A percentile compares a stretch with the other conserved stretches of the same genome.
Evolutionary conservation across 2,113 vertebrate genomes (phyloP).

Genomic region (Dermatemys mawii): DNA sequence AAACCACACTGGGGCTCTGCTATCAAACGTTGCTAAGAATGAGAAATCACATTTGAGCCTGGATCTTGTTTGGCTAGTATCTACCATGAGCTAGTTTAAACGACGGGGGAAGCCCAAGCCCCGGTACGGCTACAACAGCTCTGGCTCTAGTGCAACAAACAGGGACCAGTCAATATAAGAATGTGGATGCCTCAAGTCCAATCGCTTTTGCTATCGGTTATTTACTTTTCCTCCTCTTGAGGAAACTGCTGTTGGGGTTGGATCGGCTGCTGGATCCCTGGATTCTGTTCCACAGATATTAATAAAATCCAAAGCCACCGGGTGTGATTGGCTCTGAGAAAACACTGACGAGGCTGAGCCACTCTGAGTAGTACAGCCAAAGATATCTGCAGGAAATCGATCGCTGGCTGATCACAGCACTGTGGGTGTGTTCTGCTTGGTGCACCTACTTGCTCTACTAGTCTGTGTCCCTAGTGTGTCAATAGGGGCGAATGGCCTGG

Average conservation of each 20-base stretch:
- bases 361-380: not conserved
- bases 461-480: not conserved
- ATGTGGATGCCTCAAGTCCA: not conserved
- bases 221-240: not conserved
- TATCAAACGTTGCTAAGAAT: not conserved
- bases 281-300: not conserved
- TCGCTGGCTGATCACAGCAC: not conserved
- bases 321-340: not conserved
- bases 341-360: not conserved
- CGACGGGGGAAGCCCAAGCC: not conserved
- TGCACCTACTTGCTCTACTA: not conserved
- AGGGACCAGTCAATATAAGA: not conserved
- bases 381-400: slow-evolving; percentile 14
- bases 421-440: not conserved
- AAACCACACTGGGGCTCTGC: not conserved
- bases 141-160: too few relatives aligned
- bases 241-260: not conserved
- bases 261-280: slow-evolving; percentile 3
- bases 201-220: not conserved
- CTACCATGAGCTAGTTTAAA: not conserved
- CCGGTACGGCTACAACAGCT: not conserved
- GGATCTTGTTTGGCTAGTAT: not conserved
- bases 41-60: not conserved
- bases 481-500: not conserved
- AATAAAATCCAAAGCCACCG: not conserved